Conservation (phyloP, 2,113 vertebrate species). For the Scortum barcoo region DNA sequence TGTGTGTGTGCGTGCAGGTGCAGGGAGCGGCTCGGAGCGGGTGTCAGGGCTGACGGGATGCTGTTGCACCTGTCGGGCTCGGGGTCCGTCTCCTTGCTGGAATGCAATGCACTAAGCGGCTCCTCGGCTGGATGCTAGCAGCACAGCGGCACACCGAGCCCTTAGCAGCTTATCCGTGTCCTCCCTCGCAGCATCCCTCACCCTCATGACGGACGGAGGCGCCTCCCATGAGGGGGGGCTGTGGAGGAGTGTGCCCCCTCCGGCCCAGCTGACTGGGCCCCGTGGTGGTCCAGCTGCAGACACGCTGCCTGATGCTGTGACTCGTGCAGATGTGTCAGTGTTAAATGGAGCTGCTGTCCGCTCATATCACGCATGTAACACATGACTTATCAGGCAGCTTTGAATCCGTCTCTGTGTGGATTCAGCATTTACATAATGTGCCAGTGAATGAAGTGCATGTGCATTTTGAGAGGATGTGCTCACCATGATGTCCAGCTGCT, state of each 20-base stretch:
- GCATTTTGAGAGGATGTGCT: not conserved
- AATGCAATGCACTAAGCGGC: slow-evolving; percentile 66
- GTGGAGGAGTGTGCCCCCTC: slow-evolving; percentile 31
- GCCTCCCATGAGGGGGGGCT: slow-evolving; percentile 58
- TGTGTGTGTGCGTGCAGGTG: slow-evolving; percentile 16
- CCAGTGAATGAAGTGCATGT: not conserved
- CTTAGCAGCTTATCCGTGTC: not conserved
- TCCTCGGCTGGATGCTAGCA: slow-evolving; percentile 32
- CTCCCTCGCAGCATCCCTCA: slow-evolving; percentile 37
- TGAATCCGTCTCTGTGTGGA: not conserved
- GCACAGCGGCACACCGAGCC: not conserved
- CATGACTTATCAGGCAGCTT: not conserved
- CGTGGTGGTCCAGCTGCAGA: no score
- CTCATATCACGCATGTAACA: not conserved
- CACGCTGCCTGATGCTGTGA: no score
- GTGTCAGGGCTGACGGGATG: no score
- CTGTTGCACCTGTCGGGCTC: slow-evolving; percentile 75
- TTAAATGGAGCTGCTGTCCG: not conserved
- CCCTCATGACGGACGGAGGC: slow-evolving; percentile 58
- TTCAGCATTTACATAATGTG: not conserved
- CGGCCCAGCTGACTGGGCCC: no score
- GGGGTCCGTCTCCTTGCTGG: slow-evolving; percentile 51
- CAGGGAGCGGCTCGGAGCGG: not conserved
- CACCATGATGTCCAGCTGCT: not conserved
- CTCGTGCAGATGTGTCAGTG: not conserved